Evolutionary conservation across 1,140 invertebrate species (phyloP).

Genomic region (Cylas formicarius): DNA sequence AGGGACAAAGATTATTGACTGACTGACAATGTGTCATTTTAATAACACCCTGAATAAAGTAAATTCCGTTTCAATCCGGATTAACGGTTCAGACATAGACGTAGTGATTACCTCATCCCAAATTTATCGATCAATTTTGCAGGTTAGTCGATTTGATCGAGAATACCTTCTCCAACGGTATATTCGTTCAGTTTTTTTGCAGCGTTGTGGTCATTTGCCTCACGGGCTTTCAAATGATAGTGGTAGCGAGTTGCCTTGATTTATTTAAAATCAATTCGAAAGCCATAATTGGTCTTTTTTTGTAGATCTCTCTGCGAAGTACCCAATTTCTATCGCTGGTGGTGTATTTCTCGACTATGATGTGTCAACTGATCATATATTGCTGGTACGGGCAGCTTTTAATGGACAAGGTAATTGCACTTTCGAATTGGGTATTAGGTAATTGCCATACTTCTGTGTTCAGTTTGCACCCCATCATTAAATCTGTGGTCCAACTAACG

Average conservation of each 20-base stretch:
- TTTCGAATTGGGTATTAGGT: too few relatives aligned
- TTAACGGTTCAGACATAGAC: too few relatives aligned
- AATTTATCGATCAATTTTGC: too few relatives aligned
- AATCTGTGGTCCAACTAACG: too few relatives aligned
- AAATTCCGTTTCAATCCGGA: too few relatives aligned
- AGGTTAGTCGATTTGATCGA: constrained; percentile 24
- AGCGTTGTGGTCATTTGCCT: constrained; percentile 28
- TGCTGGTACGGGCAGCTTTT: constrained; percentile 30
- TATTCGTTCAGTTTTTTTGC: constrained; percentile 29
- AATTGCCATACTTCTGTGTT: too few relatives aligned
- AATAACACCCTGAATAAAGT: too few relatives aligned
- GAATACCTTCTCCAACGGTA: constrained; percentile 24
- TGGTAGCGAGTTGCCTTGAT: too few relatives aligned
- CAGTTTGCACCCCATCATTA: too few relatives aligned
- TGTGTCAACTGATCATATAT: constrained; percentile 27
- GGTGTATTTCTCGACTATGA: constrained; percentile 26
- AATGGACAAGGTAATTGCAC: constrained; percentile 21
- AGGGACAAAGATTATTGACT: too few relatives aligned
- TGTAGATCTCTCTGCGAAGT: constrained; percentile 19
- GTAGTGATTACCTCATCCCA: too few relatives aligned
- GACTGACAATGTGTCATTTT: too few relatives aligned
- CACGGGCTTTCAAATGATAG: constrained; percentile 29
- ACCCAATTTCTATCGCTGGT: constrained; percentile 19
- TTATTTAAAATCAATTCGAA: constrained; percentile 10
- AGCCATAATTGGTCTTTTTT: constrained; percentile 1